Evolutionary conservation across 2,888 invertebrate genomes (phyloP).

Genomic region (Brenthis ino): DNA sequence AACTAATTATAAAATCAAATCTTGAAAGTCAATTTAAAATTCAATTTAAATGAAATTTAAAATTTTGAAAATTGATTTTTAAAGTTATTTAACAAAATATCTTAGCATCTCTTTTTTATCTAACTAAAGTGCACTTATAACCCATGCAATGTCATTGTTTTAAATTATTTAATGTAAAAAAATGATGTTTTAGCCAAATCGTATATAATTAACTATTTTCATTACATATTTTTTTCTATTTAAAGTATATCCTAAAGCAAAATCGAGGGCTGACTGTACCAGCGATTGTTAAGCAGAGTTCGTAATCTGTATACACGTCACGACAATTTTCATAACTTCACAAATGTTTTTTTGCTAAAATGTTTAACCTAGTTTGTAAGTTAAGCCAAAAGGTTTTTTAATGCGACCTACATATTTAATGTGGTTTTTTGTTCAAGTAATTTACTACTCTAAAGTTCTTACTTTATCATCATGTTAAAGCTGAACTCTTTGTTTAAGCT

Average conservation of each 20-base stretch:
- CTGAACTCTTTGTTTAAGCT: slow-evolving; percentile 1
- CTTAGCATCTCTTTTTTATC: too few species aligned
- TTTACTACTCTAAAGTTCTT: slow-evolving; percentile 12
- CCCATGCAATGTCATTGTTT: too few species aligned
- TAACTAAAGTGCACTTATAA: too few species aligned
- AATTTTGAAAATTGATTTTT: too few species aligned
- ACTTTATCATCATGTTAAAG: slow-evolving; percentile 12
- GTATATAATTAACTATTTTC: too few species aligned
- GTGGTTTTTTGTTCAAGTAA: slow-evolving; percentile 2
- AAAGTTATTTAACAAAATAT: too few species aligned
- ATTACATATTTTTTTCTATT: too few species aligned
- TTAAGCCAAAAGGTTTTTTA: slow-evolving; percentile 11
- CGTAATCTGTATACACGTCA: slow-evolving; percentile 28
- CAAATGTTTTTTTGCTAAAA: slow-evolving; percentile 20
- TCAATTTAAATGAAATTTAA: too few species aligned
- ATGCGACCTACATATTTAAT: slow-evolving; percentile 23
- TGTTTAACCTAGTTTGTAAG: slow-evolving; percentile 24
- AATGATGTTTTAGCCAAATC: too few species aligned
- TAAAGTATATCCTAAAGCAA: neutral
- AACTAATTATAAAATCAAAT: too few species aligned
- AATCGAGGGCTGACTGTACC: slow-evolving; percentile 14
- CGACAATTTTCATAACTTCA: slow-evolving; percentile 29
- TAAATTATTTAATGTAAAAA: too few species aligned
- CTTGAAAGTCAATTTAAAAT: too few species aligned
- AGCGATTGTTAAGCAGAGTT: slow-evolving; percentile 22